Base-by-base conservation (phyloP, 2,113 vertebrate genomes). In the Limnothrissa miodon region DNA sequence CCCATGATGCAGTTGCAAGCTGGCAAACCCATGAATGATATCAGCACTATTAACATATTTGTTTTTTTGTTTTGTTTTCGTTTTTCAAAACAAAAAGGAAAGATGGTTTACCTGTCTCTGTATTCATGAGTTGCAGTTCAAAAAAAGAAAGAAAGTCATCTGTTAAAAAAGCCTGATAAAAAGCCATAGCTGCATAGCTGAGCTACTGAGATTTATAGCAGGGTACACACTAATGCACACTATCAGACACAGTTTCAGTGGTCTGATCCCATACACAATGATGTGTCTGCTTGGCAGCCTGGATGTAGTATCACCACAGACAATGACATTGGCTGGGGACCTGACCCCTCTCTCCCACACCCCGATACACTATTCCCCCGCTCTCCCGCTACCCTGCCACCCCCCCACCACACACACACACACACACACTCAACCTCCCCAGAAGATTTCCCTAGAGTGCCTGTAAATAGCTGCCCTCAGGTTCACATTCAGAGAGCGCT, bases 91-190 rank as follows among this genome's bases (percentile, higher is more conserved):
- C 42, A 51, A 51, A 23, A 39, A 59, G 62, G 8, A 74, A 81
- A 83, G 45, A 33, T 85, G 78, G 78, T 79, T 88, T 90, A 90
- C 89, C 89, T 90, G 89, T 90, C 89, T 88, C 89, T 90, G 89
- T 89, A 81, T 86, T 89, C 86, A 84, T 45, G 78, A 87, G 86
- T 86, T 85, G 84, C 56, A 83, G 85, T 85, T 84, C n/a, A 59
- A 79, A 80, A 46, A 83, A 83, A 85, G 45, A 86, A 87, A 85
- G 46, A 84, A 86, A 87, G 78, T 79, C 78, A 78, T 86, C 62
- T 80, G 85, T 85, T 87, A 44, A 88, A 79, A 85, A 83, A 45
- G 78, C 59, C 66, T 5, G 11, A 23, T 21, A 74, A 45, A 33
- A 46, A 79, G 19, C 83, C 45, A 33, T 13, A 36, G 25, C 33